Evolutionary conservation across 2,113 vertebrate genomes (phyloP).

Genomic region (Leuciscus idus): DNA sequence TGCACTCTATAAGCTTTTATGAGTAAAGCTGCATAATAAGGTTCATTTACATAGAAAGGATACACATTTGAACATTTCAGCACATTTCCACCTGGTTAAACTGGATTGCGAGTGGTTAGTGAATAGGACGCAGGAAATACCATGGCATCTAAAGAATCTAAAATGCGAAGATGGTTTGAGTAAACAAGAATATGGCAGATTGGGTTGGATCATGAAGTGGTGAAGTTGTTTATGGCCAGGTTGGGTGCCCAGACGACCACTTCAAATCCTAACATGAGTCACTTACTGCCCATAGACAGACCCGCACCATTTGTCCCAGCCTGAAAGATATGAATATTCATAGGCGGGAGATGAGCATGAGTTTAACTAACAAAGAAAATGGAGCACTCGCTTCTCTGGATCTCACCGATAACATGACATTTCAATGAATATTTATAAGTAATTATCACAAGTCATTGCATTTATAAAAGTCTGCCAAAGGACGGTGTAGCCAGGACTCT

Average conservation of each 20-base stretch:
- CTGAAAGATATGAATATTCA: constrained; percentile 66
- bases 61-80: background rate
- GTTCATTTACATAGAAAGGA: background rate
- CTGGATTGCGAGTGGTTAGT: background rate
- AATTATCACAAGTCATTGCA: constrained; percentile 43
- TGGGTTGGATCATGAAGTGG: constrained; percentile 38
- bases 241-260: constrained; percentile 53
- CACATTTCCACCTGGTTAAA: background rate
- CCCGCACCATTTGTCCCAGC: constrained; percentile 51
- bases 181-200: constrained; percentile 45
- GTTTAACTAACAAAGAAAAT: constrained; percentile 50
- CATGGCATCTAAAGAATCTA: background rate
- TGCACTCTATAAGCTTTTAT: background rate
- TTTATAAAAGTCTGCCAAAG: constrained; percentile 29
- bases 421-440: constrained; percentile 41
- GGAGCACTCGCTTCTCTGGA: constrained; percentile 47
- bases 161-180: background rate
- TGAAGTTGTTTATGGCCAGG: background rate
- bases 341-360: constrained; percentile 46
- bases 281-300: constrained; percentile 54
- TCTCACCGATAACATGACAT: constrained; percentile 13
- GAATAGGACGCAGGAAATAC: background rate
- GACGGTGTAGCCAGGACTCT: background rate
- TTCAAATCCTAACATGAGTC: constrained; percentile 49
- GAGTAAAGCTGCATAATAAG: too few relatives aligned